Evolutionary conservation across 30 jellyfish, hydroid and myxozoan species (phyloP), one percentile per base, ranked within the genome.

Genomic region (Cassiopea xamachana): DNA sequence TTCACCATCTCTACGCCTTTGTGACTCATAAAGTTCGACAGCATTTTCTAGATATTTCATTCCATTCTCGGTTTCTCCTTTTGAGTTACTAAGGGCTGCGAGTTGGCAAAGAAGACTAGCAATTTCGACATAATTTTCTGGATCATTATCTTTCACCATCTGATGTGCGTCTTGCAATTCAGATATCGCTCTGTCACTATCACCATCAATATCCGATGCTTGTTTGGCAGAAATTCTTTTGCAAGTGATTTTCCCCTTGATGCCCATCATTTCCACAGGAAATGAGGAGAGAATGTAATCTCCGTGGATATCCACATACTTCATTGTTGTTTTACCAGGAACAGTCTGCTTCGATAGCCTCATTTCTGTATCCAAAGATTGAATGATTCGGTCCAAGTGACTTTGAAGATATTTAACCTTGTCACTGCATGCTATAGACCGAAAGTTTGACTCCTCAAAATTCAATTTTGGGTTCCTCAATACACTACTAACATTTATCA

Each of bases 1-100:
- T 77, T 96, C 99, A 61, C 99, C 99, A 74, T 69, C 91, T 75
- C 89, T 96, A 5, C 95, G 85, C 13, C 99, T 64, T 46, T 96
- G 97, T 39, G 94, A 60, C 76, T 96, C 99, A 84, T 96, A 93
- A 2, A 89, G 86, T 13, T 96, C 98, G 8, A 91, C 81, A 1
- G 99, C 99, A 60, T 92, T 79, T 60, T 89, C 96, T 39, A 96
- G 80, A 16, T 76, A 39, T 55, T 64, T 55, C 58, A 71, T 85
- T 2, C 93, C 93, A n/a, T 69, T 75, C 49, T 90, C 98, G 69
- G 75, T 80, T 15, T 90, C 96, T 39, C 85, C 98, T 14, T 60
- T 46, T 4, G 96, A 69, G 64, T 82, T 93, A 73, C 67, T 69
- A 73, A 92, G 9, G 7, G 92, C 93, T 0, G 99, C 99, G 39